Evolutionary conservation across 1,140 invertebrate species (phyloP), one percentile per base, ranked within the genome.

Genomic region (Drosophila nasuta): DNA sequence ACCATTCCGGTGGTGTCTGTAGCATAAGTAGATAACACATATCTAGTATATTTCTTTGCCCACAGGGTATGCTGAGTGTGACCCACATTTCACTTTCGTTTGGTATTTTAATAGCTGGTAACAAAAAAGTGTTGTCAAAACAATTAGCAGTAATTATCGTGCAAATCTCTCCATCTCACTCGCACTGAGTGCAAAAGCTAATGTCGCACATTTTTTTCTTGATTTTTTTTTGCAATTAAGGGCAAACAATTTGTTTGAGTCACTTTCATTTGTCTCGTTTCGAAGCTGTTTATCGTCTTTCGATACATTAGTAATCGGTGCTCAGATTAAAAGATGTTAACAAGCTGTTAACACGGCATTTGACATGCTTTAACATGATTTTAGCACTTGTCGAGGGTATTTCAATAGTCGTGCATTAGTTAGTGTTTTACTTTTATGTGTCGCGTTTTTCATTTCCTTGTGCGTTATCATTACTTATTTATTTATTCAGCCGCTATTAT

Each of bases 401-500:
- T n/a, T 43, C 17, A 13, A 13, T 13, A 67, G 38, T 60, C 46
- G 46, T 28, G 8, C 46, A 35, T 25, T 54, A 52, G 20, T 35
- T 45, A 10, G 35, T 25, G 52, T 59, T 15, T 45, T 58, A 3
- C 5, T 63, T 25, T 69, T 52, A 17, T 6, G 52, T 57, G 20
- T 25, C 3, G 20, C 6, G 15, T 46, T 54, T 56, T 54, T 69
- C 17, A 60, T 59, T 75, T 75, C 60, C 52, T 80, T 77, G 71
- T 85, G 60, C 38, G 56, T 33, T 17, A 67, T 63, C 63, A 25
- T 52, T 65, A 64, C 15, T 65, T 70, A 59, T 60, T 68, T 79
- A 77, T 77, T 74, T 70, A 72, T 69, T 65, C 54, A 60, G 66
- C 65, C 57, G 57, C 71, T 73, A 49, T 71, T 75, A 82, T 89